phyloP scores from a whole-genome alignment of 2,797 vertebrate genomes.

The Antennarius maculatus region DNA sequence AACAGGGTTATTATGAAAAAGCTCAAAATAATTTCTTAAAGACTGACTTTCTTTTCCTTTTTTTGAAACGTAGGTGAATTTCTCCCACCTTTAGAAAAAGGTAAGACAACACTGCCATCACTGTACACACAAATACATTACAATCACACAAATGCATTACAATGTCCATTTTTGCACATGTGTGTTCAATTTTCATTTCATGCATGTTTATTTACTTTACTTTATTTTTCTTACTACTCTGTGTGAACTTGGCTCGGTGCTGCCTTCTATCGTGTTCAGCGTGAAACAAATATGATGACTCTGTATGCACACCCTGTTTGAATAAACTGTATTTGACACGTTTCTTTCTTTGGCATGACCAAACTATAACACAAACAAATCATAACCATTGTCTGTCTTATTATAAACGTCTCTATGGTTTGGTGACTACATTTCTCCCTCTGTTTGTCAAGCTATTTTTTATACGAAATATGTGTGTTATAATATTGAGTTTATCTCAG shows the following conservation, averaged over 20 bases:
- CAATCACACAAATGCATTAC: background rate
- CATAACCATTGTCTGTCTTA: constrained; percentile 7
- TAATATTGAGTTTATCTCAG: background rate
- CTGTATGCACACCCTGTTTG: constrained; percentile 13
- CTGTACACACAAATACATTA: background rate
- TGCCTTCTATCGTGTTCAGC: constrained; percentile 14
- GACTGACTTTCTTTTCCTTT: background rate
- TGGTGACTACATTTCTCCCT: constrained; percentile 16
- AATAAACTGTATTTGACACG: constrained; percentile 2
- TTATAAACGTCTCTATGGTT: constrained; percentile 27
- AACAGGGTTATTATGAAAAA: background rate
- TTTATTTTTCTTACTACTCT: constrained; percentile 5
- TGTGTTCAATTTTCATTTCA: constrained; percentile 13
- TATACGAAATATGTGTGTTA: constrained; percentile 8
- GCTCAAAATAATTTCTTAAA: background rate
- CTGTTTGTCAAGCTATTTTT: constrained; percentile 17
- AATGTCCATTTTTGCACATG: background rate
- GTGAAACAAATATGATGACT: background rate
- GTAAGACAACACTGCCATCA: constrained; percentile 57
- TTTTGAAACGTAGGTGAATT: constrained; percentile 71
- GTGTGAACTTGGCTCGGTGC: constrained; percentile 10
- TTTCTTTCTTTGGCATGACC: background rate
- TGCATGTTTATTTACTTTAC: constrained; percentile 54
- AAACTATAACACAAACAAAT: constrained; percentile 29
- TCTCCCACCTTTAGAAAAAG: constrained; percentile 77